Evolutionary conservation across 2,113 vertebrate species (phyloP), one percentile per base, ranked within the genome.

Genomic region (Phoxinus phoxinus): DNA sequence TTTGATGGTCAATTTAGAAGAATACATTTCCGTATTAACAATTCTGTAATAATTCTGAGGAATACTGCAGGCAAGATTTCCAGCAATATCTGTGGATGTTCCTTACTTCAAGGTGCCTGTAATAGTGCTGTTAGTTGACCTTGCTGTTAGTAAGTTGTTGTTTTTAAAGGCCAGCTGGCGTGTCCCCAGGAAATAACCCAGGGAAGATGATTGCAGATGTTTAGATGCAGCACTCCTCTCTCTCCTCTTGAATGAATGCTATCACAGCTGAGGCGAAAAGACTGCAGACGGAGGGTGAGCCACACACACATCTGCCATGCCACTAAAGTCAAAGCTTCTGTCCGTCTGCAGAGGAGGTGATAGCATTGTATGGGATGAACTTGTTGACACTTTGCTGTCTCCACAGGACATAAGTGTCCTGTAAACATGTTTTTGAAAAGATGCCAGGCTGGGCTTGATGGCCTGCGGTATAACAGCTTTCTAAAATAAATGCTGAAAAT

Each of bases 121-220:
- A 21, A 69, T 67, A 78, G 51, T 72, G 23, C 65, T 56, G 27
- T 84, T 69, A 23, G 67, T 51, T 85, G 80, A 37, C 44, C 81
- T 58, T 86, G 79, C 59, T 76, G 83, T 89, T 83, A 75, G 71
- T 53, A 23, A n/a, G 37, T 15, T 53, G 5, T 35, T 73, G 46
- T 77, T 86, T 21, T 58, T n/a, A 46, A 79, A 27, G 13, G 65
- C 85, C 89, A 90, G 89, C 79, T 90, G 89, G 83, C 56, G 35
- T 74, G 41, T 82, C 23, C 15, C 81, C 41, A 59, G 58, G 85
- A 85, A 85, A 82, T 85, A 67, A 65, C 32, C 86, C 46, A 67
- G 63, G 30, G 71, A 65, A 65, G 27, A 21, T 71, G 74, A 32
- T 77, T 88, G 74, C 85, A 88, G 83, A 90, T 88, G 87, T 85